Conservation (phyloP, 2,797 vertebrate genomes). For the Martes flavigula region DNA sequence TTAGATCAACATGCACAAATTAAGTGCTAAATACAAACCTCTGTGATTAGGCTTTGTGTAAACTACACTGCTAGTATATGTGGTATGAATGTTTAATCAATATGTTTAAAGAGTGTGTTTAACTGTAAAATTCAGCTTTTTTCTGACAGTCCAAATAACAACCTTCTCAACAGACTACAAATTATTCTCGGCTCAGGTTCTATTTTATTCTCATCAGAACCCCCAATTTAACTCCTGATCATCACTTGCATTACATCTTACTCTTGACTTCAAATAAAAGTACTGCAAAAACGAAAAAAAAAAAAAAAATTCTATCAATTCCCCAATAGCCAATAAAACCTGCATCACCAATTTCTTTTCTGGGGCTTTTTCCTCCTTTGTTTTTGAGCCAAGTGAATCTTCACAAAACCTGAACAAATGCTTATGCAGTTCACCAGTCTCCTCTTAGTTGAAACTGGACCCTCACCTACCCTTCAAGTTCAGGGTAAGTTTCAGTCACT, state of each 20-base stretch:
- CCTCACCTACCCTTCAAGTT: not conserved
- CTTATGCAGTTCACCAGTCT: not conserved
- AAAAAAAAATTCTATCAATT: not conserved
- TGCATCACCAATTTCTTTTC: not conserved
- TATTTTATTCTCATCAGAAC: not conserved
- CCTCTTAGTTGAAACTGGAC: not conserved
- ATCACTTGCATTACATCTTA: not conserved
- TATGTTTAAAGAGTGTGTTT: not conserved
- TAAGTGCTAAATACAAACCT: conserved; percentile 89
- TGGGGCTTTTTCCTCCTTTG: not conserved
- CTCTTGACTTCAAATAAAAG: not conserved
- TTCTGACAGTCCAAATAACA: conserved; percentile 22
- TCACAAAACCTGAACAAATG: not conserved
- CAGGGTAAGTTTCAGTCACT: not conserved
- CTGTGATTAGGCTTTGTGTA: conserved; percentile 85
- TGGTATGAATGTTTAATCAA: not conserved
- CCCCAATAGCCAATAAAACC: conserved; percentile 16
- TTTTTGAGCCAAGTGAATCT: not conserved
- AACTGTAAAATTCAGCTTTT: conserved; percentile 5
- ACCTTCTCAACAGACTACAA: not conserved
- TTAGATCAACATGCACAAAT: conserved; percentile 91
- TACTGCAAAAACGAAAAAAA: no score
- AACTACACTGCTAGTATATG: conserved; percentile 77
- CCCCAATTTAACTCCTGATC: conserved; percentile 13
- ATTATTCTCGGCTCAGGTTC: not conserved